Evolutionary conservation across 2,888 invertebrate genomes (phyloP).

Genomic region (Melanostoma mellinum): DNA sequence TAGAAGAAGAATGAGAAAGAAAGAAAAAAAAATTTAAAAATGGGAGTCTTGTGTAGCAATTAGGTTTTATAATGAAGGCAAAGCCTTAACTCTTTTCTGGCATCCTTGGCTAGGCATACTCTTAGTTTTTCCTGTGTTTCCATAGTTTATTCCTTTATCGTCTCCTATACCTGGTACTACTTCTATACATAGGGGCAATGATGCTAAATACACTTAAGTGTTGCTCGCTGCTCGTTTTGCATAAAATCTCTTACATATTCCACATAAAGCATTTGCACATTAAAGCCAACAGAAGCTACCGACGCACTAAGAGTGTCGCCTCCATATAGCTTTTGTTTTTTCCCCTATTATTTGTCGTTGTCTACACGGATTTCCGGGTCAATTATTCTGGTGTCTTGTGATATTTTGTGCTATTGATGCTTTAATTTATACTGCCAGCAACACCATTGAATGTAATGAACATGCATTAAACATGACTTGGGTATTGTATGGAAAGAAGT

Average conservation of each 20-base stretch:
- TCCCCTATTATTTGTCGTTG: constrained; percentile 25
- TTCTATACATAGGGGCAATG: constrained; percentile 34
- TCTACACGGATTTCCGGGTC: constrained; percentile 68
- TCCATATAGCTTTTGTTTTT: constrained; percentile 26
- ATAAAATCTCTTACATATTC: constrained; percentile 54
- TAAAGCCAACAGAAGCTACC: constrained; percentile 26
- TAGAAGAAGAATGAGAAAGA: not conserved
- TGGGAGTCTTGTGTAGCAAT: constrained; percentile 45
- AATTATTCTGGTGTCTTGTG: constrained; percentile 66
- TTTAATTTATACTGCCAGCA: constrained; percentile 53
- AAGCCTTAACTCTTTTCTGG: constrained; percentile 27
- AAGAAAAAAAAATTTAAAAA: not conserved
- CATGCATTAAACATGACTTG: constrained; percentile 26
- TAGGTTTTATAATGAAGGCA: constrained; percentile 54
- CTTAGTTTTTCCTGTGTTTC: constrained; percentile 3
- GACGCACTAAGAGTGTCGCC: not conserved
- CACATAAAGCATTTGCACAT: constrained; percentile 28
- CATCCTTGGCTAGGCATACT: constrained; percentile 32
- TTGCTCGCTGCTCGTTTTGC: constrained; percentile 57
- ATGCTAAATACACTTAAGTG: constrained; percentile 50
- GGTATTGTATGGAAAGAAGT: too few species aligned
- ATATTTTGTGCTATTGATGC: constrained; percentile 35
- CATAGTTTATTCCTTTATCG: not conserved
- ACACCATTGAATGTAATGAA: constrained; percentile 6
- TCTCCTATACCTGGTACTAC: not conserved